These are phyloP conservation scores for Hippocampus kuda DNA, from an alignment of 2,797 vertebrate species.

Conservation along the genomic window DNA sequence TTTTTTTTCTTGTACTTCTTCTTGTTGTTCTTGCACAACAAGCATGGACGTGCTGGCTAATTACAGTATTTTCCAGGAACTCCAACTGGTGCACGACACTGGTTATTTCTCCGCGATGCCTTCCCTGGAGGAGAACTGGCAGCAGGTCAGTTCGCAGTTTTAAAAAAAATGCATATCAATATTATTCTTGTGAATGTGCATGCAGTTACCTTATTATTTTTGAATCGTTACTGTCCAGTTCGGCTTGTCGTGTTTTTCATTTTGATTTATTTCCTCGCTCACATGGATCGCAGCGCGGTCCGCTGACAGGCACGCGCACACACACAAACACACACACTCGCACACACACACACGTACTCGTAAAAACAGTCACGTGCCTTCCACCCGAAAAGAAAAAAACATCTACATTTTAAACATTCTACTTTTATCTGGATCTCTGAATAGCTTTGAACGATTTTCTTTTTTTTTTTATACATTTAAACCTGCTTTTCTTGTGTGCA, in stretches of 20 bases:
- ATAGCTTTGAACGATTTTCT: neutral
- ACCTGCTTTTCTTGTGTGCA: neutral
- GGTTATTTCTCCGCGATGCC: slow-evolving; percentile 99
- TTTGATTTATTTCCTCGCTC: slow-evolving; percentile 6
- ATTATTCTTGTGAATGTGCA: neutral
- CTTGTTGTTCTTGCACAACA: neutral
- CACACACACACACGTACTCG: slow-evolving; percentile 13
- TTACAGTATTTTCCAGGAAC: slow-evolving; percentile 99
- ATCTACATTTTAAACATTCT: neutral
- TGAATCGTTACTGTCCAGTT: neutral
- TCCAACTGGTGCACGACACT: slow-evolving; percentile 98
- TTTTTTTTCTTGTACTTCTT: neutral
- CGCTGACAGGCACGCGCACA: slow-evolving; percentile 40
- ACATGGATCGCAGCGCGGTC: slow-evolving; percentile 55
- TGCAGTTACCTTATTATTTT: neutral
- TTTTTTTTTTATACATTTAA: neutral
- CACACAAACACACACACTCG: slow-evolving; percentile 8
- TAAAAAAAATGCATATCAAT: neutral
- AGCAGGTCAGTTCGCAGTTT: slow-evolving; percentile 80
- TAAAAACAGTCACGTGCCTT: slow-evolving; percentile 9
- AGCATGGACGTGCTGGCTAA: slow-evolving; percentile 99
- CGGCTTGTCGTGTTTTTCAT: neutral
- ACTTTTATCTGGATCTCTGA: neutral
- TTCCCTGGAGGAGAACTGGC: slow-evolving; percentile 99
- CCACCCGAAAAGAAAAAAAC: too few relatives aligned